A percentile compares a stretch with the other conserved stretches of the same genome.
phyloP scores from a whole-genome alignment of 2,113 vertebrate genomes.

The Spheniscus mendiculus region DNA sequence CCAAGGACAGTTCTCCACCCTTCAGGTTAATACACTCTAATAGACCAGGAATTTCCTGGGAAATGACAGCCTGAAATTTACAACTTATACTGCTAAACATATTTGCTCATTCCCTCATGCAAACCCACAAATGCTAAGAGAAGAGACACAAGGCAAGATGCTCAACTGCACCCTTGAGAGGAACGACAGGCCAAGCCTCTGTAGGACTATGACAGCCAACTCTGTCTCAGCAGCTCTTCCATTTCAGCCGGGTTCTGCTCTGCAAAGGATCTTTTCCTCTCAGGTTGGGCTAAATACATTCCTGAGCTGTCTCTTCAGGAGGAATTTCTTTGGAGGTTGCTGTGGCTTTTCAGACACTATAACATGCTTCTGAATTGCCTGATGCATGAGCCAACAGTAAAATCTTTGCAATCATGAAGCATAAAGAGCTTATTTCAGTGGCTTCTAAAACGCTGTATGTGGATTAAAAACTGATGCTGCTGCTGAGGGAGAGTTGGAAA shows the following conservation, averaged over 20 bases:
- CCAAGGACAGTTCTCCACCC: neutral
- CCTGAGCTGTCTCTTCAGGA: neutral
- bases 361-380: neutral
- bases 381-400: neutral
- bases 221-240: neutral
- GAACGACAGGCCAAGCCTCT: neutral
- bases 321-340: neutral
- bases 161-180: neutral
- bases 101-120: neutral
- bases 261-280: neutral
- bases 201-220: neutral
- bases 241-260: neutral
- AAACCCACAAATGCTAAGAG: neutral
- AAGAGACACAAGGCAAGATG: neutral
- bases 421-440: conserved; percentile 46
- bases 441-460: neutral
- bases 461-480: conserved; percentile 40
- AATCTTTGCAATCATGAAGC: neutral
- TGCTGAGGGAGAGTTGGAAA: conserved; percentile 14
- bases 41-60: neutral
- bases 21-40: neutral
- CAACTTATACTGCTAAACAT: neutral
- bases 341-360: neutral
- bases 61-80: neutral
- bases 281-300: neutral